A percentile compares a stretch with the other conserved stretches of the same genome.
phyloP scores from a whole-genome alignment of 2,113 vertebrate genomes.

The Malurus alboscapulatus region DNA sequence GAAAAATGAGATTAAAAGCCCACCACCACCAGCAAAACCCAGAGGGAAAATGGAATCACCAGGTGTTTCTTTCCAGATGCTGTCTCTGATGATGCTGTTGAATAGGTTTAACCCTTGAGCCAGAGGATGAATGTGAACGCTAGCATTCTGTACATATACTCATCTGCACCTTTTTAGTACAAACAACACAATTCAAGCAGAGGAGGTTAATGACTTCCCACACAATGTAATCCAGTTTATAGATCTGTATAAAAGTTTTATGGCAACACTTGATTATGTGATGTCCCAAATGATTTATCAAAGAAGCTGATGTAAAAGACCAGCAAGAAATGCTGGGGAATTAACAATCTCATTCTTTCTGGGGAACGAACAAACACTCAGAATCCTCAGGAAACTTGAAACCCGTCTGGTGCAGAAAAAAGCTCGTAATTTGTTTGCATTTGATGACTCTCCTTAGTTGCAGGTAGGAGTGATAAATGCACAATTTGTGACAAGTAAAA shows the following conservation, averaged over 20 bases:
- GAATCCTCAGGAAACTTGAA: slow-evolving; percentile 43
- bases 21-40: neutral
- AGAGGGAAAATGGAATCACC: neutral
- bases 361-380: slow-evolving; percentile 39
- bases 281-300: slow-evolving; percentile 74
- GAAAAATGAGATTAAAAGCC: neutral
- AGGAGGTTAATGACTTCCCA: slow-evolving; percentile 60
- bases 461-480: slow-evolving; percentile 30
- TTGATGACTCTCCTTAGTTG: slow-evolving; percentile 29
- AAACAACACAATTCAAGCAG: slow-evolving; percentile 18
- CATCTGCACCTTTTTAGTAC: slow-evolving; percentile 11
- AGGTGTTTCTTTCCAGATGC: slow-evolving; percentile 25
- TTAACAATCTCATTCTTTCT: slow-evolving; percentile 47
- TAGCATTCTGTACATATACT: neutral
- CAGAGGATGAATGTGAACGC: neutral
- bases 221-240: slow-evolving; percentile 62
- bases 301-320: slow-evolving; percentile 73
- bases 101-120: neutral
- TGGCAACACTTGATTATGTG: slow-evolving; percentile 52
- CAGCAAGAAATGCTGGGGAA: slow-evolving; percentile 59
- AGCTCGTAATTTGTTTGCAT: slow-evolving; percentile 29
- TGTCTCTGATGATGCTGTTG: neutral
- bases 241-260: slow-evolving; percentile 69
- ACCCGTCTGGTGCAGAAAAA: slow-evolving; percentile 8
- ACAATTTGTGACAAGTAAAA: slow-evolving; percentile 37